Conservation (phyloP, 2,113 vertebrate genomes). For the Pluvialis apricaria region DNA sequence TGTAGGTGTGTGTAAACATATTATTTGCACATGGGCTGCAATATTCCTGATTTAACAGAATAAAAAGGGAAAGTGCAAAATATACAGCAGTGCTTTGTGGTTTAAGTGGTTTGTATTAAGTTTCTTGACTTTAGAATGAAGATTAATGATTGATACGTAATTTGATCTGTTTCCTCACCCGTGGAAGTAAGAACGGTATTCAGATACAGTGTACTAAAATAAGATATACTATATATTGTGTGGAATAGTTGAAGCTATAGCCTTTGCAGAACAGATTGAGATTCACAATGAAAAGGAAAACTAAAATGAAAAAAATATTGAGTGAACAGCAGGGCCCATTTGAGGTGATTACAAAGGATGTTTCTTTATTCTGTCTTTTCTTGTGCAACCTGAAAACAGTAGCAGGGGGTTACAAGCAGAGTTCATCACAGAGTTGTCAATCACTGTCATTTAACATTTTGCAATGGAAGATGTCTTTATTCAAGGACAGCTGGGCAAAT, state of each 20-base stretch:
- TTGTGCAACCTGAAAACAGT: slow-evolving; percentile 82
- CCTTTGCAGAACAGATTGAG: slow-evolving; percentile 74
- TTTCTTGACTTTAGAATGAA: slow-evolving; percentile 10
- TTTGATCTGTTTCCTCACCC: slow-evolving; percentile 7
- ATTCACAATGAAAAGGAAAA: slow-evolving; percentile 73
- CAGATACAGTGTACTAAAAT: background rate
- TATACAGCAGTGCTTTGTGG: background rate
- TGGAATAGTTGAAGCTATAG: slow-evolving; percentile 31
- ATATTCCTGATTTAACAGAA: background rate
- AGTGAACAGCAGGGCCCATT: slow-evolving; percentile 78
- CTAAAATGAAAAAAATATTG: slow-evolving; percentile 74
- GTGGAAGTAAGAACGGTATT: background rate
- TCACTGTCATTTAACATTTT: slow-evolving; percentile 85
- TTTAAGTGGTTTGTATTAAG: background rate
- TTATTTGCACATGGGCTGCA: background rate
- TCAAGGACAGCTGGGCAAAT: slow-evolving; percentile 84
- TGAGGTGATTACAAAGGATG: slow-evolving; percentile 81
- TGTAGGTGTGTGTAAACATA: background rate
- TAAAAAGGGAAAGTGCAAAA: background rate
- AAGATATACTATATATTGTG: background rate
- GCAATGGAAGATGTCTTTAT: slow-evolving; percentile 81
- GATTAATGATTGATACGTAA: slow-evolving; percentile 22
- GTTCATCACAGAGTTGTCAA: slow-evolving; percentile 81
- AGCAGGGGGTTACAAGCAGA: slow-evolving; percentile 80
- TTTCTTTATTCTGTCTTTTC: slow-evolving; percentile 82